Conservation (phyloP, 2,113 vertebrate species). For the Sceloporus tristichus region DNA sequence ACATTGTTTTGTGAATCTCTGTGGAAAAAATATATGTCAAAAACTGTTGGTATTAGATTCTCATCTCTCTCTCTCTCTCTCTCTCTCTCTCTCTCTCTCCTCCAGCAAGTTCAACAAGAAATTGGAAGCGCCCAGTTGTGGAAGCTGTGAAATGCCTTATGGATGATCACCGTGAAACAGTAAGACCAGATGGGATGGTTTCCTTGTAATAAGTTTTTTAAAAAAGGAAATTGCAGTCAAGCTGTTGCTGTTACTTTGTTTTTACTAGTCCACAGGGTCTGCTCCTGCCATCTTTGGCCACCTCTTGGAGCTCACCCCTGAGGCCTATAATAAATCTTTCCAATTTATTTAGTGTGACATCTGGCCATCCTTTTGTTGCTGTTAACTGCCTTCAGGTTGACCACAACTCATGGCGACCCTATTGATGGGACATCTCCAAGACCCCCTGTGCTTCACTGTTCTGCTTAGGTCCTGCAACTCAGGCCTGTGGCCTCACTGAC, state of each 20-base stretch:
- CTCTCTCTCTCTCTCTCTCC: background rate
- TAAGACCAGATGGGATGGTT: background rate
- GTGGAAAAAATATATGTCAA: background rate
- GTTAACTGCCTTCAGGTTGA: no score
- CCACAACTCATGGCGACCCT: no score
- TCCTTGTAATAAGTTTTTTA: no score
- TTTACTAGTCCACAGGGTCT: no score
- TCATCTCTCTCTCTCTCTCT: background rate
- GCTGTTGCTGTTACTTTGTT: no score
- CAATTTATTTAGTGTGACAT: background rate
- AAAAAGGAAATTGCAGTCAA: no score
- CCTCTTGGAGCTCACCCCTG: background rate
- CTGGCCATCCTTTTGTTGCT: no score
- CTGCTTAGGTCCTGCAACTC: no score
- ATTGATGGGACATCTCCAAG: no score
- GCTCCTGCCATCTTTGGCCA: no score
- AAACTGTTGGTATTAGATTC: background rate
- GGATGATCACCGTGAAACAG: conserved; percentile 21
- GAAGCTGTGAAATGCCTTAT: conserved; percentile 26
- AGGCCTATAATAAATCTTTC: background rate
- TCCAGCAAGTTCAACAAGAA: conserved; percentile 1
- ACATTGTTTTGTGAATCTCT: background rate
- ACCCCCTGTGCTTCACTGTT: no score
- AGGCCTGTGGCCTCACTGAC: no score
- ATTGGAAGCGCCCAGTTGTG: conserved; percentile 24